Conservation (phyloP, 2,797 vertebrate genomes). For the Onychomys arenicola region DNA sequence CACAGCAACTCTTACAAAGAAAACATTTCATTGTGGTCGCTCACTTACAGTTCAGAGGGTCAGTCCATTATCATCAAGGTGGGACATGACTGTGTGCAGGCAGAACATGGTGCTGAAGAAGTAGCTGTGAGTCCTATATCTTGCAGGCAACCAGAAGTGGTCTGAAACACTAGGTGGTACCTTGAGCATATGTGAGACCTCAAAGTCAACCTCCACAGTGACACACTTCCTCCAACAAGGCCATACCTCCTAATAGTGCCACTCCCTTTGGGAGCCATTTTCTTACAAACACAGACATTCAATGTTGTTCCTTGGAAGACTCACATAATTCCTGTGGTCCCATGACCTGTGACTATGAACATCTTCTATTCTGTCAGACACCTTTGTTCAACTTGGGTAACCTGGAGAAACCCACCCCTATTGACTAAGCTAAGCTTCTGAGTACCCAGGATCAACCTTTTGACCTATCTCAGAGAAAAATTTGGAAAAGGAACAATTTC, state of each 20-base stretch:
- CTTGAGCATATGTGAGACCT: neutral
- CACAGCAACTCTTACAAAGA: neutral
- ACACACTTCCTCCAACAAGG: neutral
- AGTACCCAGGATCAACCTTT: neutral
- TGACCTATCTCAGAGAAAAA: neutral
- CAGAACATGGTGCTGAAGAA: neutral
- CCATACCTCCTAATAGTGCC: neutral
- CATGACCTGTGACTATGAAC: neutral
- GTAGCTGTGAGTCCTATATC: neutral
- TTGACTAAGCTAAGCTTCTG: neutral
- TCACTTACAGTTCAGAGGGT: neutral
- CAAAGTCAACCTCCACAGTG: neutral
- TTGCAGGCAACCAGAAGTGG: neutral
- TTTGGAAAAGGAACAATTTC: neutral
- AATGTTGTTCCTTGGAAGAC: neutral
- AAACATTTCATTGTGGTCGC: neutral
- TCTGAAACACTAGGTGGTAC: neutral
- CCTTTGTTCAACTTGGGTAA: neutral
- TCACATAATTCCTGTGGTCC: neutral
- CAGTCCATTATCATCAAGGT: neutral
- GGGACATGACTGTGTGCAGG: neutral
- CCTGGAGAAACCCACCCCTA: neutral
- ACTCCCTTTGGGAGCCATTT: neutral
- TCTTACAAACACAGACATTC: neutral
- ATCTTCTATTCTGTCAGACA: neutral